A percentile compares a stretch with the other conserved stretches of the same genome.
These are phyloP conservation scores for Ophion obscuratus DNA, from an alignment of 2,888 invertebrate species.

Conservation along the genomic window DNA sequence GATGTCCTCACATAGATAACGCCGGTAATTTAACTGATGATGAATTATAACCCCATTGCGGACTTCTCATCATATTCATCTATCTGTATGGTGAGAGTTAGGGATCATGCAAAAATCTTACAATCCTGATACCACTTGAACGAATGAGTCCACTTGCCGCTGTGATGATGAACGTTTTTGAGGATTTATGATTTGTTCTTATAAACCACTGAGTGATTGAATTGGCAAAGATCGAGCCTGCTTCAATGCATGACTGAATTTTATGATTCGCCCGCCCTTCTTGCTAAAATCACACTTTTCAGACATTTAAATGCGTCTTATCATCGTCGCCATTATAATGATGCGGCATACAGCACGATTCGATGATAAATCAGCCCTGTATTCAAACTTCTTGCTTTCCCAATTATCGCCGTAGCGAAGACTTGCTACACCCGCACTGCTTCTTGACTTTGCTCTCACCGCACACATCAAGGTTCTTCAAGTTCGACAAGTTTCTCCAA, in stretches of 20 bases:
- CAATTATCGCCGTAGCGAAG: background rate
- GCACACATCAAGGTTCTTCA: conserved; percentile 14
- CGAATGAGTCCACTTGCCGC: background rate
- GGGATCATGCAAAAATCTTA: background rate
- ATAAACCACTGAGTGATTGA: background rate
- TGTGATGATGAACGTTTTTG: background rate
- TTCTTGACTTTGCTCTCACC: conserved; percentile 3
- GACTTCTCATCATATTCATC: background rate
- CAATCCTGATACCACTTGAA: background rate
- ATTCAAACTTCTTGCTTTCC: background rate
- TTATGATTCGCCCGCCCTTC: background rate
- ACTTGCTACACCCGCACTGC: background rate
- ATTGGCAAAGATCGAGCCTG: background rate
- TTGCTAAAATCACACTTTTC: background rate
- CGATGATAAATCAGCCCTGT: background rate
- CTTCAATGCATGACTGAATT: background rate
- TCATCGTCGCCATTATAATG: background rate
- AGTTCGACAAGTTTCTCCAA: conserved; percentile 22
- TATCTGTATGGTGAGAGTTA: background rate
- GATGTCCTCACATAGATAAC: conserved; percentile 36
- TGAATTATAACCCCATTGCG: conserved; percentile 5
- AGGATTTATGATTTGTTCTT: background rate
- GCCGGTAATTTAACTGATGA: background rate
- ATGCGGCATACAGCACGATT: background rate
- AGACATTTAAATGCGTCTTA: background rate